Evolutionary conservation across 2,888 invertebrate species (phyloP), one percentile per base, ranked within the genome.

Genomic region (Callimorpha dominula): DNA sequence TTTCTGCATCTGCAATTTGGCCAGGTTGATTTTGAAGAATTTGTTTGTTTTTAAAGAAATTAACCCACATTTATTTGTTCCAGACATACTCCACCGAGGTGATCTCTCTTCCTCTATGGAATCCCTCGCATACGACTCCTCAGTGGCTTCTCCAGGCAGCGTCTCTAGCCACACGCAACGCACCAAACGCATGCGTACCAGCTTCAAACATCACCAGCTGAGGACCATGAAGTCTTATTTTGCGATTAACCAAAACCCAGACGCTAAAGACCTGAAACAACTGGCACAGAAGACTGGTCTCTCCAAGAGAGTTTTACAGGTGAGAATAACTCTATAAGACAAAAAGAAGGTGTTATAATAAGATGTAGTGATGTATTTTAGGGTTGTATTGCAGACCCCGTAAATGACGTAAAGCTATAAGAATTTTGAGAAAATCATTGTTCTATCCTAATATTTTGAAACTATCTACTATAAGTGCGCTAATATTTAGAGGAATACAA

Each of bases 141-240:
- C 97, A 1, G 97, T 97, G 40, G 97, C 97, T 0, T 97, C 97
- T 0, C 97, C 97, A 0, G 97, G 97, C 2, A 97, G 97, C 74
- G 96, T 97, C 20, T 91, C 94, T 0, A 93, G 95, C 57, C 96
- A 95, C 94, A 90, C 96, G 82, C 92, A 97, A 96, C 92, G 99
- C 76, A 98, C 98, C 75, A 99, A 99, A 93, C 97, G 99, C 74
- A 99, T 99, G 98, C 96, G 99, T 73, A 99, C 99, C 68, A 99
- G 99, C 83, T 99, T 99, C 96, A 99, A 99, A 92, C 99, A 99
- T 92, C 99, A 99, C 92, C 99, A 99, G 93, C 97, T 99, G 78
- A 96, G 99, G 77, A 99, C 99, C 70, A 99, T 99, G 99, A 99
- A 99, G 95, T 98, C 99, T 64, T 99, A 99, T 93, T 99, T 99